phyloP scores from a whole-genome alignment of 2,797 vertebrate species.

The Alauda arvensis region DNA sequence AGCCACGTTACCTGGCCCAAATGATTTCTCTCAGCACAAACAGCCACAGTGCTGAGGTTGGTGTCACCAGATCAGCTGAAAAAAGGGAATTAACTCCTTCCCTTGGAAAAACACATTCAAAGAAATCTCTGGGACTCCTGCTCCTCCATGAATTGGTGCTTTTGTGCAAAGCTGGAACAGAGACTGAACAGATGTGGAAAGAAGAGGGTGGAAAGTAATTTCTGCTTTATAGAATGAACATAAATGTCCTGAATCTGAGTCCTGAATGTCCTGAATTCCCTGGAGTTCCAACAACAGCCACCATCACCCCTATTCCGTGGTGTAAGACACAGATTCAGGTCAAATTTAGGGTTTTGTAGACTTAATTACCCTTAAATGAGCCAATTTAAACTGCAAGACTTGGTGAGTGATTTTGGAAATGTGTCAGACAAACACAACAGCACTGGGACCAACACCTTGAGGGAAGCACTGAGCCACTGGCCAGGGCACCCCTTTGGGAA shows the following conservation, averaged over 20 bases:
- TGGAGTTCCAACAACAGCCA: rapidly evolving
- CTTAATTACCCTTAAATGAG: background rate
- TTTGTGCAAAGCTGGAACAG: background rate
- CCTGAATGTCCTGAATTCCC: background rate
- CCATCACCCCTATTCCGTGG: background rate
- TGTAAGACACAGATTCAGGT: background rate
- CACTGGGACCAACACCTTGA: rapidly evolving
- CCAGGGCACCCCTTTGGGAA: background rate
- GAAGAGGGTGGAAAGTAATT: background rate
- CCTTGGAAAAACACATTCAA: background rate
- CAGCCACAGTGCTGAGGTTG: background rate
- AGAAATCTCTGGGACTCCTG: background rate
- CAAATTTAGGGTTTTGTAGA: background rate
- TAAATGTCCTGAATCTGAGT: background rate
- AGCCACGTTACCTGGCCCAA: background rate
- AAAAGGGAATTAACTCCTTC: background rate
- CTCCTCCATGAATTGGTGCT: background rate
- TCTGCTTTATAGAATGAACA: background rate
- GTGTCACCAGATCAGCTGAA: background rate
- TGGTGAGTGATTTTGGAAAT: background rate
- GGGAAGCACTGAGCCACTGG: background rate
- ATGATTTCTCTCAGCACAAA: background rate
- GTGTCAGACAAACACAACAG: background rate
- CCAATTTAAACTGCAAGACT: background rate
- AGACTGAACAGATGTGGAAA: background rate